Conservation (phyloP, 2,888 invertebrate genomes). For the Harpalus rufipes region DNA sequence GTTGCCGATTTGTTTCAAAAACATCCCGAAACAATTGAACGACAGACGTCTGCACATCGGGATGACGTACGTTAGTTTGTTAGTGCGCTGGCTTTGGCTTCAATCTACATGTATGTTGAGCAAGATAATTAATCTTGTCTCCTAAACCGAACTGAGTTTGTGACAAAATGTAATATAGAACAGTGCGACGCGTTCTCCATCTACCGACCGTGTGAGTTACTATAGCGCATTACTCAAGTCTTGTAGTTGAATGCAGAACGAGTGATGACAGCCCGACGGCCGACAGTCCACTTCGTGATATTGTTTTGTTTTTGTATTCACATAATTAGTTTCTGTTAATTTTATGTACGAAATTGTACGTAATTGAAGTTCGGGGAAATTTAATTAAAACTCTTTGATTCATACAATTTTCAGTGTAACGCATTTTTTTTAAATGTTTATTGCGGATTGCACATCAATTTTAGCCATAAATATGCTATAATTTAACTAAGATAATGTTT, state of each 20-base stretch:
- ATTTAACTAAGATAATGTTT: too few relatives aligned
- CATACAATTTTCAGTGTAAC: too few relatives aligned
- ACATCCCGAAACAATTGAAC: slow-evolving; percentile 51
- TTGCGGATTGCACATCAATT: too few relatives aligned
- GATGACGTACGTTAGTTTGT: slow-evolving; percentile 8
- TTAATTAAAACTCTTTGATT: too few relatives aligned
- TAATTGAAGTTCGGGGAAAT: too few relatives aligned
- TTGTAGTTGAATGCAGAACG: background rate
- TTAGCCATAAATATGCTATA: too few relatives aligned
- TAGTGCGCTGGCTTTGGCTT: slow-evolving; percentile 16
- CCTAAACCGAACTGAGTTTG: slow-evolving; percentile 42
- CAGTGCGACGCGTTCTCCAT: slow-evolving; percentile 70
- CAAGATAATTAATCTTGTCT: slow-evolving; percentile 60
- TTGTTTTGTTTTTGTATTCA: slow-evolving; percentile 3
- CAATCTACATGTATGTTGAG: slow-evolving; percentile 39
- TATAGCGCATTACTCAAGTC: slow-evolving; percentile 9
- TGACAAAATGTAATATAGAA: slow-evolving; percentile 61
- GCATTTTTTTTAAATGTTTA: too few relatives aligned
- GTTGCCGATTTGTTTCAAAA: slow-evolving; percentile 25
- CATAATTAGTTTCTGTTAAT: slow-evolving; percentile 34
- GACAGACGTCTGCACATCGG: slow-evolving; percentile 16
- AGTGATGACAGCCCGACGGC: slow-evolving; percentile 10
- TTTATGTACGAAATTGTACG: background rate
- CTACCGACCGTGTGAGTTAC: slow-evolving; percentile 70
- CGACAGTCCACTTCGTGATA: slow-evolving; percentile 9